phyloP scores from a whole-genome alignment of 1,140 invertebrate genomes.

The Lamellibrachia luymesi region DNA sequence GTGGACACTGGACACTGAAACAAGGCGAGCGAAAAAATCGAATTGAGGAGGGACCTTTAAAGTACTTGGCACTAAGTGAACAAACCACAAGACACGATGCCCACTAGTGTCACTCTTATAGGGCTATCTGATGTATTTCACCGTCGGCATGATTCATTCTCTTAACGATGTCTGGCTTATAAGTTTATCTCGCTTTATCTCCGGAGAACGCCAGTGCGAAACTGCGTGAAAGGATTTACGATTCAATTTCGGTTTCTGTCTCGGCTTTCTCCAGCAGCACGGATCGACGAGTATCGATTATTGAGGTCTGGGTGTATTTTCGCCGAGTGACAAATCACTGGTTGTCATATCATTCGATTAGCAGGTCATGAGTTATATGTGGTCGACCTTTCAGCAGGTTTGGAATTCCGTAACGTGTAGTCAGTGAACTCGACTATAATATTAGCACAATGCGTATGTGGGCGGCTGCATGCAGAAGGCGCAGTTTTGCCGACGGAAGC shows the following conservation, averaged over 20 bases:
- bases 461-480: not conserved
- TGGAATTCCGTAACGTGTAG: not conserved
- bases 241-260: not conserved
- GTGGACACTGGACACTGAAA: too few relatives aligned
- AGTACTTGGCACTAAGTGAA: too few relatives aligned
- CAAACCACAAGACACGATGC: not conserved
- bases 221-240: not conserved
- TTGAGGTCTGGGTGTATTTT: not conserved
- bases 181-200: not conserved
- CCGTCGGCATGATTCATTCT: not conserved
- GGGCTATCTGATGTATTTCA: not conserved
- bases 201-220: not conserved
- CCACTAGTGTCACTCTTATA: not conserved
- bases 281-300: not conserved
- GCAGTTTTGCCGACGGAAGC: not conserved
- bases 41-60: too few relatives aligned
- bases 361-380: not conserved
- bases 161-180: conserved; percentile 4
- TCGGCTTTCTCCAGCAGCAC: not conserved
- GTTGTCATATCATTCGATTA: not conserved
- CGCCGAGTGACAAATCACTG: not conserved
- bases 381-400: not conserved
- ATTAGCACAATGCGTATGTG: too few relatives aligned
- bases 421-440: not conserved
- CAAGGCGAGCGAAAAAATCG: too few relatives aligned